Percentiles rank a stretch among this genome's conserved stretches.
These are phyloP conservation scores for Lymantria dispar DNA, from an alignment of 2,888 invertebrate species.

Conservation along the genomic window DNA sequence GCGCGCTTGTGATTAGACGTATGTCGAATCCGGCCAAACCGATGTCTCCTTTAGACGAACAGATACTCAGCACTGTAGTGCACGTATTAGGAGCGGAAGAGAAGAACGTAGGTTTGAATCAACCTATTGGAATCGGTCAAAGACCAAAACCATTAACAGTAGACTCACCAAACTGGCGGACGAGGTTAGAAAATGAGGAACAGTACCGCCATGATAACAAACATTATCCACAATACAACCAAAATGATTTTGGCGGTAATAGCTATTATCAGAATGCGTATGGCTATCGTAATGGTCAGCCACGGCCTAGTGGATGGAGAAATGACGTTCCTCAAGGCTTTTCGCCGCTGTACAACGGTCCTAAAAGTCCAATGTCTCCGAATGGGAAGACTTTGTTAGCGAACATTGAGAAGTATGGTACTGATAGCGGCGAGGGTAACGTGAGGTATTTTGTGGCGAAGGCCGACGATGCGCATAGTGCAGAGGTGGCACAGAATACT, in stretches of 20 bases:
- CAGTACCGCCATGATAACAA: constrained; percentile 49
- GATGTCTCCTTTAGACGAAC: constrained; percentile 84
- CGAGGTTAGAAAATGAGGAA: constrained; percentile 50
- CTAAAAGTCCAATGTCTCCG: constrained; percentile 64
- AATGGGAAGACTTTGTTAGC: constrained; percentile 60
- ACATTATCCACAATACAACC: constrained; percentile 47
- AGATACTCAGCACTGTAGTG: constrained; percentile 85
- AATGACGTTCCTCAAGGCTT: constrained; percentile 47
- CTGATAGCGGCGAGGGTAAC: constrained; percentile 35
- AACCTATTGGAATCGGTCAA: constrained; percentile 89
- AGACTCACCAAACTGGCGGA: constrained; percentile 77
- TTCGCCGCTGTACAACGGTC: constrained; percentile 48
- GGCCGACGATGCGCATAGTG: constrained; percentile 77
- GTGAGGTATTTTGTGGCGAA: constrained; percentile 83
- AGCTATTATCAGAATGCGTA: constrained; percentile 52
- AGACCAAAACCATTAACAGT: constrained; percentile 86
- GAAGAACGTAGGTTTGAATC: constrained; percentile 84
- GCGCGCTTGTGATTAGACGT: constrained; percentile 85
- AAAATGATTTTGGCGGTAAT: constrained; percentile 43
- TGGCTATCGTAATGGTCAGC: constrained; percentile 49
- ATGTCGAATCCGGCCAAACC: constrained; percentile 83
- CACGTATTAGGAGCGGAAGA: constrained; percentile 88
- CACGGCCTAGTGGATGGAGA: constrained; percentile 45
- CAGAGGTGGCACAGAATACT: constrained; percentile 80
- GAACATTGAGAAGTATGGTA: constrained; percentile 66